A percentile compares a stretch with the other conserved stretches of the same genome.
Conservation (phyloP, 1,140 invertebrate species). For the Scaptomyza pallida region DNA sequence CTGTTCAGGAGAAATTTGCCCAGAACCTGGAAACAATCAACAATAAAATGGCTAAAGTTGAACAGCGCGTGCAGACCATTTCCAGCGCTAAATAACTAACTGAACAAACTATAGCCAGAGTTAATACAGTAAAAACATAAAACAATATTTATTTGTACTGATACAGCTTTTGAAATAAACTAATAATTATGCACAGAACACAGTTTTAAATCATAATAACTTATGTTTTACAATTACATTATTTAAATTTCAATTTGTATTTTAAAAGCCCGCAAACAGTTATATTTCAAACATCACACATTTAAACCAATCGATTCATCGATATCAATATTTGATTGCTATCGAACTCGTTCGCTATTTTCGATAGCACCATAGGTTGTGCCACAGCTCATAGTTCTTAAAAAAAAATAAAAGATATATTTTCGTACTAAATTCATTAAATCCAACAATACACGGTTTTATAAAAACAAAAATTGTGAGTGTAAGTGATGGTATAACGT, state of each 20-base stretch:
- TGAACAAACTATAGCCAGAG: conserved; percentile 22
- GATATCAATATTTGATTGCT: conserved; percentile 3
- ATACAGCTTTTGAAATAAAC: conserved; percentile 27
- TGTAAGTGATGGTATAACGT: conserved; percentile 21
- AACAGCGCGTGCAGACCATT: conserved; percentile 88
- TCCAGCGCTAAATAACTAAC: conserved; percentile 55
- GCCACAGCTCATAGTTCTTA: conserved; percentile 42
- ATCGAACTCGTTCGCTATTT: conserved; percentile 7
- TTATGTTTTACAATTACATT: too few species aligned
- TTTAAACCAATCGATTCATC: conserved; percentile 6
- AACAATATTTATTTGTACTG: conserved; percentile 40
- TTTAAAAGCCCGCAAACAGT: background rate
- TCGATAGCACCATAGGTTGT: conserved; percentile 26
- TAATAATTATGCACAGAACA: background rate
- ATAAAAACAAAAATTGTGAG: conserved; percentile 1
- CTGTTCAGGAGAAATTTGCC: conserved; percentile 91
- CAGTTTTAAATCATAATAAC: too few species aligned
- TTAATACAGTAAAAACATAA: conserved; percentile 10
- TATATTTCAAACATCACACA: background rate
- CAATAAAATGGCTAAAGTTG: conserved; percentile 90
- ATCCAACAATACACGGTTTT: conserved; percentile 1
- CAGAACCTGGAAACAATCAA: conserved; percentile 90
- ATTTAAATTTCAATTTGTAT: too few species aligned
- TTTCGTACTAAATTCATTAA: conserved; percentile 9
- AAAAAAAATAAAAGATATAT: conserved; percentile 27